Percentiles rank a stretch among this genome's conserved stretches.
These are phyloP conservation scores for Drosophila birchii DNA, from an alignment of 2,888 invertebrate genomes.

Conservation along the genomic window DNA sequence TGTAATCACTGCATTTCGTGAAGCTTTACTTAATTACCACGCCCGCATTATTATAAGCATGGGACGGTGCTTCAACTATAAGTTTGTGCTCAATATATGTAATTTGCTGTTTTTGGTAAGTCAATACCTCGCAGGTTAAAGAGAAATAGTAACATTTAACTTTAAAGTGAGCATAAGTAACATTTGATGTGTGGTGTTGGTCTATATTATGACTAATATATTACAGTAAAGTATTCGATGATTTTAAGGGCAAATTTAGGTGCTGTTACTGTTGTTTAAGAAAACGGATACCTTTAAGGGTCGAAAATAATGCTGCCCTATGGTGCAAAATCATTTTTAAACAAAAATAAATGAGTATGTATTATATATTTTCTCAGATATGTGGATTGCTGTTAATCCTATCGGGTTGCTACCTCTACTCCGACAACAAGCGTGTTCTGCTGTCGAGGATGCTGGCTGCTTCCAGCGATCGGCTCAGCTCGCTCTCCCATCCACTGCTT, in stretches of 20 bases:
- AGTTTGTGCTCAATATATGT: slow-evolving; percentile 88
- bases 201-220: background rate
- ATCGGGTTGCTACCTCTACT: slow-evolving; percentile 89
- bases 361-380: slow-evolving; percentile 86
- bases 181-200: background rate
- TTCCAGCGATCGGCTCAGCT: slow-evolving; percentile 85
- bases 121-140: slow-evolving; percentile 13
- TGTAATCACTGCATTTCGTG: slow-evolving; percentile 15
- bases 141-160: background rate
- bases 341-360: background rate
- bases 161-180: background rate
- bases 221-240: too few relatives aligned
- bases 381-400: slow-evolving; percentile 90
- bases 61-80: slow-evolving; percentile 86
- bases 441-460: slow-evolving; percentile 90
- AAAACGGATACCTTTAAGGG: too few relatives aligned
- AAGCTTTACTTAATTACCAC: slow-evolving; percentile 19
- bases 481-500: slow-evolving; percentile 89
- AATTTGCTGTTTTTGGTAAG: slow-evolving; percentile 87
- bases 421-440: slow-evolving; percentile 89
- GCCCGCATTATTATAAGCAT: slow-evolving; percentile 50
- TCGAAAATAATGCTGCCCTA: too few relatives aligned
- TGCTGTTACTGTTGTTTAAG: too few relatives aligned
- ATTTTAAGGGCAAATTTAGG: too few relatives aligned
- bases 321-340: too few relatives aligned